phyloP scores from a whole-genome alignment of 35 echinoderm and acorn worm genomes.

The Amphiura filiformis region DNA sequence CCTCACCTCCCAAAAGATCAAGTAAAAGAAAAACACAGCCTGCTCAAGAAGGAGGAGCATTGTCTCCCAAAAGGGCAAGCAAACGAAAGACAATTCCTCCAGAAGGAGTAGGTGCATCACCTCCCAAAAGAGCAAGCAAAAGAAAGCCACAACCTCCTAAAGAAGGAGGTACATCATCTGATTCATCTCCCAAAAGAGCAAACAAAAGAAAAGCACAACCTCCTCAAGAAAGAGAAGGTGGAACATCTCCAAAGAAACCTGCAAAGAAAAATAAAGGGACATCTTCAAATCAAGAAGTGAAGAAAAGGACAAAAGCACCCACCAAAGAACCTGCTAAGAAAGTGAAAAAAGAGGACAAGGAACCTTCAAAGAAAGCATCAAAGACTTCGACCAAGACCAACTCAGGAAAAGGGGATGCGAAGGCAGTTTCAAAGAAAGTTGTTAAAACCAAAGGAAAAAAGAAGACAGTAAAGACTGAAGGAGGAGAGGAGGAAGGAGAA shows the following conservation, averaged over 20 bases:
- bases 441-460: neutral
- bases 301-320: neutral
- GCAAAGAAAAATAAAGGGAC: neutral
- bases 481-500: neutral
- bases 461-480: slow-evolving; percentile 2
- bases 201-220: neutral
- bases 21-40: neutral
- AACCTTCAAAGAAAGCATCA: neutral
- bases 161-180: neutral
- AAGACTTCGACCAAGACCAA: neutral
- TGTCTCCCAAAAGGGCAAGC: neutral
- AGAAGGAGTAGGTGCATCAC: no score
- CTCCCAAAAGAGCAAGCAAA: neutral
- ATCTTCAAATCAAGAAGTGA: neutral
- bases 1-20: neutral
- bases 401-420: neutral
- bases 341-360: neutral
- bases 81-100: neutral
- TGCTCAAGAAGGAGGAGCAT: neutral
- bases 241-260: neutral
- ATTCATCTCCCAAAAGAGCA: neutral
- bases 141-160: neutral
- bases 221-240: neutral
- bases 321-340: neutral
- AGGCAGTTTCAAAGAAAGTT: neutral